Conservation (phyloP, 2,113 vertebrate species). For the Scartelaos histophorus region DNA sequence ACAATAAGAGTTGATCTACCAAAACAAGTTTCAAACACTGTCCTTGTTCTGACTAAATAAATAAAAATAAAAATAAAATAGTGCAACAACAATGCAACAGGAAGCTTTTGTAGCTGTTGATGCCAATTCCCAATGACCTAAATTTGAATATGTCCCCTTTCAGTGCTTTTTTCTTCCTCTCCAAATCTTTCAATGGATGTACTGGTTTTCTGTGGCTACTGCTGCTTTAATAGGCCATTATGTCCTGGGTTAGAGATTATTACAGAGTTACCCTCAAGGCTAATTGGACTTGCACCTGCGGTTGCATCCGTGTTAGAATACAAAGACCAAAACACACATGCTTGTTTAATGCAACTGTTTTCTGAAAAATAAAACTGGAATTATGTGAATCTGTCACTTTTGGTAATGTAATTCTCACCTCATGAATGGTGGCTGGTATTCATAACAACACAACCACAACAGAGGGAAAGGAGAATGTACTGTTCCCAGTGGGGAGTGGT, state of each 20-base stretch:
- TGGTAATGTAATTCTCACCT: background rate
- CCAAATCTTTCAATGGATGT: conserved; percentile 30
- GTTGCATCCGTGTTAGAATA: conserved; percentile 47
- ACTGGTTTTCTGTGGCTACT: conserved; percentile 68
- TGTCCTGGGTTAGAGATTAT: conserved; percentile 70
- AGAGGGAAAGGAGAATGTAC: conserved; percentile 11
- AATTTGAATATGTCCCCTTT: background rate
- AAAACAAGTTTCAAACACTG: too few species aligned
- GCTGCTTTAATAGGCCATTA: conserved; percentile 73
- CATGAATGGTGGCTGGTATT: background rate
- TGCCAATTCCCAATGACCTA: background rate
- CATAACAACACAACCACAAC: background rate
- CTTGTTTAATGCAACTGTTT: conserved; percentile 20
- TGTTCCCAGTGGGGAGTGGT: conserved; percentile 6
- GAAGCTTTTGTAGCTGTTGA: too few species aligned
- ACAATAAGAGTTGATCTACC: too few species aligned
- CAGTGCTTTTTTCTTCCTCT: background rate
- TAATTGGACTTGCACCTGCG: conserved; percentile 72
- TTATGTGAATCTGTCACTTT: too few species aligned
- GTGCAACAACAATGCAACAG: too few species aligned
- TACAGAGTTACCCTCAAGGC: conserved; percentile 71
- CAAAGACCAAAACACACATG: conserved; percentile 44
- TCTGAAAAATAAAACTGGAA: conserved; percentile 36
- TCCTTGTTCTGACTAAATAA: too few species aligned
- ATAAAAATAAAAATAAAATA: too few species aligned